A percentile compares a stretch with the other conserved stretches of the same genome.
Evolutionary conservation across 2,113 vertebrate species (phyloP).

Genomic region (Barnardius zonarius): DNA sequence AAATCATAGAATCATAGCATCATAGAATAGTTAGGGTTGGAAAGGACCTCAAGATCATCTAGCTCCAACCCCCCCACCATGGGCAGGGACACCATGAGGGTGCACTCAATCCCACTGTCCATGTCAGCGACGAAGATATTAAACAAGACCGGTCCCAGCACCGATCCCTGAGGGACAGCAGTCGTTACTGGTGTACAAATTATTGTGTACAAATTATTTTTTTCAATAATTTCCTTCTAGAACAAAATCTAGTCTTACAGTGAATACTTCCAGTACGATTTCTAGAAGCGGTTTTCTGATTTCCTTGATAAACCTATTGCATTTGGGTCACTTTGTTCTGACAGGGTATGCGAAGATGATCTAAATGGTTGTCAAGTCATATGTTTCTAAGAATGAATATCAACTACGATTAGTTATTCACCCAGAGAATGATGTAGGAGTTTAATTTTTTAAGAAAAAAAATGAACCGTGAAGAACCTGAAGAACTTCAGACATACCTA

Average conservation of each 20-base stretch:
- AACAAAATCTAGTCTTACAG: not conserved
- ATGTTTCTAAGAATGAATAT: not conserved
- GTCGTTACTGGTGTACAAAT: too few species aligned
- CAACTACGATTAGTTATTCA: fast-evolving
- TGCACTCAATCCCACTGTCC: too few species aligned
- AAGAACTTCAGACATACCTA: not conserved
- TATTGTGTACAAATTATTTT: fast-evolving
- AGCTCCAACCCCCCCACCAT: too few species aligned
- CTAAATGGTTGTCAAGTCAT: not conserved
- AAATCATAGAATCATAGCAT: not conserved
- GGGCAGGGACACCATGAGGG: too few species aligned
- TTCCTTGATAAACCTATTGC: not conserved
- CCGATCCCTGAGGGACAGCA: too few species aligned
- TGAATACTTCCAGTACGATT: not conserved
- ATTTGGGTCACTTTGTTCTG: not conserved
- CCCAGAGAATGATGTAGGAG: not conserved
- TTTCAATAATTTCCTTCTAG: not conserved
- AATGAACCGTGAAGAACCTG: not conserved
- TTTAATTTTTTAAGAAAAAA: not conserved
- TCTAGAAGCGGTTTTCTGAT: not conserved
- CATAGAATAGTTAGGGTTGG: too few species aligned
- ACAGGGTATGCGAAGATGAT: too few species aligned
- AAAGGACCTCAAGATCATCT: too few species aligned
- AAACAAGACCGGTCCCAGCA: too few species aligned
- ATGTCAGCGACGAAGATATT: too few species aligned